Evolutionary conservation across 1,140 invertebrate species (phyloP), one percentile per base, ranked within the genome.

Genomic region (Stenopsyche tienmushanensis): DNA sequence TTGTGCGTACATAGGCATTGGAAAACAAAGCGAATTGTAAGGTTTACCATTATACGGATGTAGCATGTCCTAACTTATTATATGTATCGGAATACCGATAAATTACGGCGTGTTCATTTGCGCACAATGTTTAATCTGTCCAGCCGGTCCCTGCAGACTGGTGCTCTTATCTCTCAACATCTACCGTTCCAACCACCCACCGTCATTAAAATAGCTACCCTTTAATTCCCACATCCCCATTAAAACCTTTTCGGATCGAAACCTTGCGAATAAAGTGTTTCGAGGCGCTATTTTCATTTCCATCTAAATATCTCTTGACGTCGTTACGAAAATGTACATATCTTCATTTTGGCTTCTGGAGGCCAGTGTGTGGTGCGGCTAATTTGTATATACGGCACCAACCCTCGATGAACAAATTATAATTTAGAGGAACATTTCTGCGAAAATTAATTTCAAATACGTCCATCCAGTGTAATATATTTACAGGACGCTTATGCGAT

Each of bases 51-150:
- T 17, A 18, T 7, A 7, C 15, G 45, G 45, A 9, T 21, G 23
- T 52, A 17, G 54, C 5, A 7, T 34, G 5, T 34, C 29, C 77
- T 78, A 75, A 76, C 78, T 78, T 80, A 80, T 80, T 80, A 80
- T 77, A 77, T 66, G 67, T 74, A 77, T 78, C 76, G 78, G 74
- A 76, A 75, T 76, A 73, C 72, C 75, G 72, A 79, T 81, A 81
- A 80, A 80, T 80, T 81, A 80, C 78, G 71, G 74, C 71, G 73
- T 77, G 77, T 80, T 80, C 79, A 80, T 81, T 81, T 81, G 75
- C 72, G 73, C 75, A 74, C 74, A 75, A 78, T 81, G 79, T 81
- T 80, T 81, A 81, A 81, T 81, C 78, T 81, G 78, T 77, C 73
- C 69, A 67, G 64, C 55, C 29, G 26, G 26, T 58, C 69, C 58